Base-by-base conservation (phyloP, 2,797 vertebrate genomes). In the Sebastes matsubarae region DNA sequence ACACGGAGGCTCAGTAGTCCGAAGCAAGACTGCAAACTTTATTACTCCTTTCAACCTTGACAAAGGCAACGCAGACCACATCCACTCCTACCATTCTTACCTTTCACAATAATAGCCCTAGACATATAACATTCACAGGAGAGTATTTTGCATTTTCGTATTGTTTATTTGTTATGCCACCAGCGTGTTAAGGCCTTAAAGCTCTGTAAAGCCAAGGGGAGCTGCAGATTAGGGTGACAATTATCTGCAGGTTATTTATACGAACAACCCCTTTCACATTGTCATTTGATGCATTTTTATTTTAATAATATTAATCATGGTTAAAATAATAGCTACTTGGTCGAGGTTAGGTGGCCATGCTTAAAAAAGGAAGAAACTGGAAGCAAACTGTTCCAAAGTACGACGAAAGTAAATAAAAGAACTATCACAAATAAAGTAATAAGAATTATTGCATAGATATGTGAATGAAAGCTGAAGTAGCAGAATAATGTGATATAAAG, bases 221-320 rank as follows among this genome's bases (percentile, higher is more conserved):
- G 7, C 54, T 46, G 54, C 34, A 13, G 36, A 24, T 68, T 24
- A 14, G 8, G 11, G 46, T 38, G 5, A 32, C 32, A 16, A 66
- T 38, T 65, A 8, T 54, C 72, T 29, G 22, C 6, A 5, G 52
- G 25, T 38, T 66, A 20, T 68, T 30, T 13, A 55, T 2, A 20
- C 3, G 0, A 27, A 0, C 0, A 0, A 13, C 16, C 12, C 30
- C 10, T 18, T 34, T 74, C 16, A n/a, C 5, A 10, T 30, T 50
- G 16, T 16, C 24, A 61, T 77, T 29, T 69, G 16, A 63, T 30
- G 30, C 9, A 64, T 6, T 64, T 5, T 22, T 20, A 58, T 46
- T 13, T 3, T 12, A 63, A 1, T 1, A 55, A 29, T 32, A 63
- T 54, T 36, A 8, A 55, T 18, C 6, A 11, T 42, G 3, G 25